These are phyloP conservation scores for Orthonychiurus folsomi DNA, from an alignment of 2,888 invertebrate species.

Conservation along the genomic window DNA sequence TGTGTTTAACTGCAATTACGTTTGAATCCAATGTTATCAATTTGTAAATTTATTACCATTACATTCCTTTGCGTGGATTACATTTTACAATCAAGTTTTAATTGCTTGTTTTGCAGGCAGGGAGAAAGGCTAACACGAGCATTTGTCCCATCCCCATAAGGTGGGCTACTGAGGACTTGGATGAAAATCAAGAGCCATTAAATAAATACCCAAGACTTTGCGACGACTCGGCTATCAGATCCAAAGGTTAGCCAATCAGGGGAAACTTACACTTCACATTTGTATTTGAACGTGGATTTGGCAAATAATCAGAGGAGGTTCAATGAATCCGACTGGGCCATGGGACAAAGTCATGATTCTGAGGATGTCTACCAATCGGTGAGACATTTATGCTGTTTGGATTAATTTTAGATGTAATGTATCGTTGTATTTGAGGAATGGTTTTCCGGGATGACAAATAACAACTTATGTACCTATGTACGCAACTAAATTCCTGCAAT, in stretches of 20 bases:
- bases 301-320: not conserved
- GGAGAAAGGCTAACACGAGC: slow-evolving; percentile 22
- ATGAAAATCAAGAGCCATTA: slow-evolving; percentile 32
- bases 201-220: slow-evolving; percentile 30
- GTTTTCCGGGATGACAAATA: too few relatives aligned
- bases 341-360: slow-evolving; percentile 40
- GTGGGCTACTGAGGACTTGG: slow-evolving; percentile 36
- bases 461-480: too few relatives aligned
- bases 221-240: slow-evolving; percentile 10
- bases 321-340: slow-evolving; percentile 15
- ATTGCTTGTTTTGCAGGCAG: slow-evolving; percentile 23
- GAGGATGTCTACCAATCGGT: slow-evolving; percentile 37
- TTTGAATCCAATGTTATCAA: not conserved
- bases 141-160: slow-evolving; percentile 13
- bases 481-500: too few relatives aligned
- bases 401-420: too few relatives aligned
- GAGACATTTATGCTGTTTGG: too few relatives aligned
- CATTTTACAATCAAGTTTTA: not conserved
- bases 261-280: slow-evolving; percentile 2
- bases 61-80: not conserved
- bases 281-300: not conserved
- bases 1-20: not conserved
- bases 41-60: not conserved
- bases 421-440: too few relatives aligned
- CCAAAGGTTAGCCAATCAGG: not conserved